Base-by-base conservation (phyloP, 2,797 vertebrate genomes). In the Anas capensis region DNA sequence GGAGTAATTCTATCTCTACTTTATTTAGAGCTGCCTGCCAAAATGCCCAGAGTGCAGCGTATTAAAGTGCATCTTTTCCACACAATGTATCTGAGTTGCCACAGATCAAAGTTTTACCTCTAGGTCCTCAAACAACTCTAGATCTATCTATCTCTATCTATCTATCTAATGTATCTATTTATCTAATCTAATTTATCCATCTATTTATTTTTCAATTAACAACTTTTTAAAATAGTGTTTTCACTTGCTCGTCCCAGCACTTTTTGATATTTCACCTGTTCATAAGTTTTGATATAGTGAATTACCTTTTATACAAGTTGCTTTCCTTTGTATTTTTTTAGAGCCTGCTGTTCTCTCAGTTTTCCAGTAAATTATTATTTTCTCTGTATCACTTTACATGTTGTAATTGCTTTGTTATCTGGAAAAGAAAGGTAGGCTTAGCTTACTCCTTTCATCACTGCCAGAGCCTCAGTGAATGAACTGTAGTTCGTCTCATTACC, bases 331-430 rank as follows among this genome's bases (percentile, higher is more conserved):
- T 96, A 87, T 93, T 94, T 96, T 96, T 93, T 88, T 36, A 42
- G 51, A 85, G 38, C 68, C 38, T 89, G 90, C 86, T 77, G 65
- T 96, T 96, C 87, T 88, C 57, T 95, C 34, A 6, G 27, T 94
- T 97, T 97, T 88, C 91, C 66, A 73, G 76, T 95, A 96, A 97
- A 97, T 97, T 96, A 96, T 96, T 97, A 94, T 97, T 97, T 97
- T 97, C 92, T 96, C 91, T 80, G 44, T 94, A 86, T 97, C 95
- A 92, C 53, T 96, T 97, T 97, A 91, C 94, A 96, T 92, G 88
- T 92, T 97, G 94, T 97, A 97, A 98, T 97, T 97, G 92, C 95
- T 97, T 97, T 97, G 96, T 96, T 98, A 96, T 95, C 94, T 94
- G 12, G 79, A 88, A 96, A 93, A 95, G 82, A 96, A 97, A 97